These are phyloP conservation scores for Gobionotothen gibberifrons DNA, from an alignment of 2,797 vertebrate species.

Conservation along the genomic window DNA sequence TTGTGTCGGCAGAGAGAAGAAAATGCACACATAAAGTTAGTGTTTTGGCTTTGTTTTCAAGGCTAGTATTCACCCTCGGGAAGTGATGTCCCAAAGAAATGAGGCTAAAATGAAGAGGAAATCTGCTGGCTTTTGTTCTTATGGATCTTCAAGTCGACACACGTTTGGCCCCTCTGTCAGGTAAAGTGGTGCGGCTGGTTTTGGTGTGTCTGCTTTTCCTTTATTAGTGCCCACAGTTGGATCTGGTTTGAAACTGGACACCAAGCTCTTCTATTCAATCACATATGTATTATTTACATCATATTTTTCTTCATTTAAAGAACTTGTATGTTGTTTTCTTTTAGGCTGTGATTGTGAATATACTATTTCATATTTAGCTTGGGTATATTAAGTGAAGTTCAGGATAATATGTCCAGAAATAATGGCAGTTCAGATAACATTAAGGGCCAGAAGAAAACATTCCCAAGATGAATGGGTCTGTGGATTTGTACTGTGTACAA, in stretches of 20 bases:
- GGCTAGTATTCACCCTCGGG: constrained; percentile 15
- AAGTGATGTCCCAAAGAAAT: constrained; percentile 50
- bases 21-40: not conserved
- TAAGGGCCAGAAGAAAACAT: not conserved
- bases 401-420: not conserved
- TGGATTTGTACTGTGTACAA: not conserved
- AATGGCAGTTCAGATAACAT: not conserved
- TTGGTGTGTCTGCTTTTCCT: constrained; percentile 12
- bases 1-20: not conserved
- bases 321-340: not conserved
- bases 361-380: not conserved
- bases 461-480: not conserved
- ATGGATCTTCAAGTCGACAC: constrained; percentile 19
- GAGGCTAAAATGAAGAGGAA: constrained; percentile 40
- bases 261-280: not conserved
- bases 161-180: constrained; percentile 32
- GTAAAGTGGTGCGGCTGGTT: constrained; percentile 46
- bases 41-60: constrained; percentile 19
- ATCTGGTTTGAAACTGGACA: not conserved
- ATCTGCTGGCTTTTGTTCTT: not conserved
- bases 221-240: not conserved
- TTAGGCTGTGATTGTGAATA: not conserved
- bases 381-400: not conserved
- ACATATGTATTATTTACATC: not conserved
- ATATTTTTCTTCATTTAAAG: no score